Evolutionary conservation across 2,888 invertebrate genomes (phyloP).

Genomic region (Patella caerulea): DNA sequence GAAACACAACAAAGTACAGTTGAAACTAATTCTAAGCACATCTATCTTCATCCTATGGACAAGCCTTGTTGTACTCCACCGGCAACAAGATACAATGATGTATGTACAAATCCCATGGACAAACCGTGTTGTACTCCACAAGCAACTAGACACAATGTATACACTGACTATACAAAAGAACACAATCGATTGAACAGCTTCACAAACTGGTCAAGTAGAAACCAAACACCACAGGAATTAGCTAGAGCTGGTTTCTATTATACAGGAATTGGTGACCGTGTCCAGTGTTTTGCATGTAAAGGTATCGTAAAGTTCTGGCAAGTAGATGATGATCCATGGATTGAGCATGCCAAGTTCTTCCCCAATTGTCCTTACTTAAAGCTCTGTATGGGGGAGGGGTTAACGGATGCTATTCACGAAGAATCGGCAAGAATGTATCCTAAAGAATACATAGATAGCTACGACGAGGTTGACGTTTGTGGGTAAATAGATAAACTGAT

Average conservation of each 20-base stretch:
- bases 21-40: no score
- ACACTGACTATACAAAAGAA: neutral
- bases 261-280: neutral
- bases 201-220: neutral
- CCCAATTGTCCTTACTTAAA: neutral
- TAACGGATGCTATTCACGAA: neutral
- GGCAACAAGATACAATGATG: neutral
- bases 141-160: neutral
- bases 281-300: neutral
- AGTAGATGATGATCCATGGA: neutral
- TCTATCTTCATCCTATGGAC: neutral
- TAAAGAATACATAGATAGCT: no score
- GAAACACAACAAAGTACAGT: neutral
- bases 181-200: neutral
- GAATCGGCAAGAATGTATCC: no score
- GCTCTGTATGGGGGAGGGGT: neutral
- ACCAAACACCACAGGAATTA: neutral
- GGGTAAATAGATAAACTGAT: no score
- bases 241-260: neutral
- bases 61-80: neutral
- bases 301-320: neutral
- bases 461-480: no score
- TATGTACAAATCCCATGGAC: neutral
- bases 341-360: neutral
- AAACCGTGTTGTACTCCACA: neutral